These are phyloP conservation scores for Narcine bancroftii DNA, from an alignment of 2,113 vertebrate genomes.

Conservation along the genomic window DNA sequence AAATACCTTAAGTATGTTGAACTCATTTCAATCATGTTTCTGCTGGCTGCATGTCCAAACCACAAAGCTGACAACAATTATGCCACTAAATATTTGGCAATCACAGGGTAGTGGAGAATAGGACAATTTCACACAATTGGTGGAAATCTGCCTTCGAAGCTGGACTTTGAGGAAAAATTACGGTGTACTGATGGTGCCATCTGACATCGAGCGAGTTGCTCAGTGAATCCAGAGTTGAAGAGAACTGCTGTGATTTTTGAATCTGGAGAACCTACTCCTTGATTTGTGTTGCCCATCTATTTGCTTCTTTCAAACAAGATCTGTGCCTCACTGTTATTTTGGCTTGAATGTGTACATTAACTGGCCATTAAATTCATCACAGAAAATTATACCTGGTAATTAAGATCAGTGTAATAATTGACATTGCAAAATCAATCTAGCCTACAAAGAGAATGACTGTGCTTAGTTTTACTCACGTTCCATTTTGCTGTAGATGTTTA, in stretches of 20 bases:
- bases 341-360: neutral
- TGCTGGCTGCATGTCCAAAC: neutral
- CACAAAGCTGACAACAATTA: neutral
- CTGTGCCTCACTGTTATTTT: too few species aligned
- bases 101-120: neutral
- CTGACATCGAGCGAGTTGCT: too few species aligned
- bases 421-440: too few species aligned
- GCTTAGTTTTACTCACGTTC: too few species aligned
- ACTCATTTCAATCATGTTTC: neutral
- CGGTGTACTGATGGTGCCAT: too few species aligned
- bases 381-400: neutral
- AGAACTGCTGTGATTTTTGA: too few species aligned
- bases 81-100: neutral
- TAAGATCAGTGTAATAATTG: neutral
- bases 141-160: neutral
- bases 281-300: too few species aligned
- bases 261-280: too few species aligned
- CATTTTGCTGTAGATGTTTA: too few species aligned
- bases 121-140: neutral
- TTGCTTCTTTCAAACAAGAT: too few species aligned
- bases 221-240: too few species aligned
- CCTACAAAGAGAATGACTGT: neutral
- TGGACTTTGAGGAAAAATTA: too few species aligned
- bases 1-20: neutral
- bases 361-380: neutral